phyloP scores from a whole-genome alignment of 2,113 vertebrate species.

The Tauraco erythrolophus region DNA sequence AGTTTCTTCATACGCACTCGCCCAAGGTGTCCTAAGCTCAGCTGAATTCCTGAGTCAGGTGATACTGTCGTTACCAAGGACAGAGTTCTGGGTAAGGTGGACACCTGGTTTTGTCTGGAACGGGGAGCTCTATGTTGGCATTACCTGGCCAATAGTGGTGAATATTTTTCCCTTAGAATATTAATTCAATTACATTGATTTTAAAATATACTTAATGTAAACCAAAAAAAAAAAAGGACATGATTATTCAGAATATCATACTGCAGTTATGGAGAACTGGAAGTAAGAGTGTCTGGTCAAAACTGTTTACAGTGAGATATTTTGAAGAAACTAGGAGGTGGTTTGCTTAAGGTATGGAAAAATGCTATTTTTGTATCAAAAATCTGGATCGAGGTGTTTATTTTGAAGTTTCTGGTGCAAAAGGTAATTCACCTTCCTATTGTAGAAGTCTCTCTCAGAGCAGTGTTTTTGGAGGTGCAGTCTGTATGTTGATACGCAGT shows the following conservation, averaged over 20 bases:
- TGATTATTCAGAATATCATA: not conserved
- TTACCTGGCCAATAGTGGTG: not conserved
- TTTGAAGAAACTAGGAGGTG: not conserved
- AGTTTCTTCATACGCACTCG: not conserved
- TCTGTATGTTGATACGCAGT: not conserved
- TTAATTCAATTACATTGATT: not conserved
- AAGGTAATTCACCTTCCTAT: not conserved
- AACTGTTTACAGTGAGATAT: not conserved
- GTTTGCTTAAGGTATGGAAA: not conserved
- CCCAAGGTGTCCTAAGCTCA: not conserved
- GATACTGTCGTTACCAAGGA: not conserved
- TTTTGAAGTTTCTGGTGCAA: not conserved
- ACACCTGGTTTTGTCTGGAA: not conserved
- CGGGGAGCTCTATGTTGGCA: not conserved
- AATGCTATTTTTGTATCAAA: not conserved
- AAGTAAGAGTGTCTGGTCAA: not conserved
- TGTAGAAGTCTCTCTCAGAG: not conserved
- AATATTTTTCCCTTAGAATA: slow-evolving; percentile 1
- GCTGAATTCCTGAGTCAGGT: not conserved
- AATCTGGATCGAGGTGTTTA: not conserved
- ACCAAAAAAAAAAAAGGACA: not conserved
- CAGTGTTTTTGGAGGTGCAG: not conserved
- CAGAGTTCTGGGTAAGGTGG: not conserved
- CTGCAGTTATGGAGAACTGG: not conserved
- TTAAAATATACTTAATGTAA: not conserved